Conservation (phyloP, 2,113 vertebrate genomes). For the Urocitellus parryii region DNA sequence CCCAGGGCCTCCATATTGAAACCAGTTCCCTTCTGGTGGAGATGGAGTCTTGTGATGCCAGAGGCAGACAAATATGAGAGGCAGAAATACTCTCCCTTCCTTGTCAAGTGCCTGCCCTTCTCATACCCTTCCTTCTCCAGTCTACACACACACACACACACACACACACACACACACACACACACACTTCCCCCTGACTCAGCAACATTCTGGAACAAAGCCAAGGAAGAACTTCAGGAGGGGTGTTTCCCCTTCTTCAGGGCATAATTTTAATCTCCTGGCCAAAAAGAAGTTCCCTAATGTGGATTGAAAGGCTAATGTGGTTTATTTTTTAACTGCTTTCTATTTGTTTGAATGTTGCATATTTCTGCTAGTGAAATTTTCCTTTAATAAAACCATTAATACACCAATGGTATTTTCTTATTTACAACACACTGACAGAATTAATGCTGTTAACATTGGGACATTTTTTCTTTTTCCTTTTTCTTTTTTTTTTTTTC, state of each 20-base stretch:
- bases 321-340: constrained; percentile 68
- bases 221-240: constrained; percentile 40
- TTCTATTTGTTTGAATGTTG: constrained; percentile 71
- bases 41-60: not conserved
- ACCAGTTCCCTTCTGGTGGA: not conserved
- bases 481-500: not conserved
- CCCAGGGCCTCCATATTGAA: constrained; percentile 19
- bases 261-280: constrained; percentile 58
- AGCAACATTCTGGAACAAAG: constrained; percentile 38
- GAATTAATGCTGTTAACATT: constrained; percentile 81
- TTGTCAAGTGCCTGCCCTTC: constrained; percentile 8
- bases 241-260: not conserved
- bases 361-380: constrained; percentile 73
- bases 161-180: too few relatives aligned
- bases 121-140: not conserved
- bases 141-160: not conserved
- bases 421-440: constrained; percentile 82
- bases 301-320: constrained; percentile 48
- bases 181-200: not conserved
- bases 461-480: not conserved
- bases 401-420: constrained; percentile 69
- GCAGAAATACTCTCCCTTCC: not conserved
- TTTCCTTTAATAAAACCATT: constrained; percentile 78
- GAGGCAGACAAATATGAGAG: constrained; percentile 1
- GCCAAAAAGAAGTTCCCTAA: constrained; percentile 13